Percentiles rank a stretch among this genome's conserved stretches.
Evolutionary conservation across 2,888 invertebrate species (phyloP).

Genomic region (Drosophila leonis): DNA sequence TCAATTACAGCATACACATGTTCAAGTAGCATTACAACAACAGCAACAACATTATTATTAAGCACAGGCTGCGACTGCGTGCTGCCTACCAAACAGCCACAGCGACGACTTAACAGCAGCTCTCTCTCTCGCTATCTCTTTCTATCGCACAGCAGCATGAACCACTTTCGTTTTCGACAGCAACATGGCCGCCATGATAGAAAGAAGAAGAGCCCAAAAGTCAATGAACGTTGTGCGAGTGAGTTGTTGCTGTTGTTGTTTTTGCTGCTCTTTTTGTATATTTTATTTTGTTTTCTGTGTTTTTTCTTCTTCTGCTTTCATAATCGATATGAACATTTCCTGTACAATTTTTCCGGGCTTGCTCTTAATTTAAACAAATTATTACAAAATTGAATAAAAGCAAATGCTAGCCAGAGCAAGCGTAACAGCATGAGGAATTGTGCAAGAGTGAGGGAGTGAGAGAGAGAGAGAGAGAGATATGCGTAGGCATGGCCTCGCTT

Average conservation of each 20-base stretch:
- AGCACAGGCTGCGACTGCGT: slow-evolving; percentile 65
- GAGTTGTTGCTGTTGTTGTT: slow-evolving; percentile 1
- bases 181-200: slow-evolving; percentile 53
- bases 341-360: slow-evolving; percentile 59
- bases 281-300: slow-evolving; percentile 11
- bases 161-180: slow-evolving; percentile 78
- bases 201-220: slow-evolving; percentile 54
- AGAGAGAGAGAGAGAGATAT: slow-evolving; percentile 15
- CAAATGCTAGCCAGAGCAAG: slow-evolving; percentile 13
- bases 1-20: slow-evolving; percentile 69
- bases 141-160: slow-evolving; percentile 44
- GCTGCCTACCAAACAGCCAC: slow-evolving; percentile 56
- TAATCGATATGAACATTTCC: slow-evolving; percentile 68
- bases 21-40: slow-evolving; percentile 17
- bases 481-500: slow-evolving; percentile 40
- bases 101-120: slow-evolving; percentile 26
- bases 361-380: slow-evolving; percentile 74
- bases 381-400: slow-evolving; percentile 72
- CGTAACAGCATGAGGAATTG: slow-evolving; percentile 18
- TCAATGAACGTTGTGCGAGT: slow-evolving; percentile 66
- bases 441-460: slow-evolving; percentile 1
- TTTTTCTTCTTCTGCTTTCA: slow-evolving; percentile 54
- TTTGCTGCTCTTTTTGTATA: background rate
- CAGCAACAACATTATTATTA: slow-evolving; percentile 50
- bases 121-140: slow-evolving; percentile 12